phyloP scores from a whole-genome alignment of 2,797 vertebrate genomes.

The Chelon auratus region DNA sequence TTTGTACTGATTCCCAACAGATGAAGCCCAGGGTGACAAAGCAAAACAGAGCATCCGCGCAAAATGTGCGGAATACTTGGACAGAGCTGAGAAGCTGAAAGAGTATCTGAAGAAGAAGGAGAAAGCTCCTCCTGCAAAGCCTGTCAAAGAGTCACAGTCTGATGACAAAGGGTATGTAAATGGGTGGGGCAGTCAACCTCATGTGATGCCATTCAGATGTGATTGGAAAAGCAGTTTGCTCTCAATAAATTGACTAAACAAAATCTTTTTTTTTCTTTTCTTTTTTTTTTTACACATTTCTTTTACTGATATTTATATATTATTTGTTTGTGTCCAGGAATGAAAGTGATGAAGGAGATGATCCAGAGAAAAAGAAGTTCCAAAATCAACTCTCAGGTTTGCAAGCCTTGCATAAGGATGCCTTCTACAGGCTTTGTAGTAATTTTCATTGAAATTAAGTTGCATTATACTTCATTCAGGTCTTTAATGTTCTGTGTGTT shows the following conservation, averaged over 20 bases:
- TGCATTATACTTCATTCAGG: background rate
- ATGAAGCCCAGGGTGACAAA: conserved; percentile 96
- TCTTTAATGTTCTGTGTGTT: background rate
- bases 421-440: background rate
- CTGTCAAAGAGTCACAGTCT: conserved; percentile 92
- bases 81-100: conserved; percentile 96
- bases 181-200: conserved; percentile 33
- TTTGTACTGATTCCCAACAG: conserved; percentile 73
- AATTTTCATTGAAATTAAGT: background rate
- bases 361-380: conserved; percentile 98
- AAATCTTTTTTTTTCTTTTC: no score
- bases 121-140: conserved; percentile 89
- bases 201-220: conserved; percentile 29
- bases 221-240: conserved; percentile 17
- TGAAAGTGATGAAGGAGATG: conserved; percentile 95
- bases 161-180: conserved; percentile 95
- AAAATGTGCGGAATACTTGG: conserved; percentile 95
- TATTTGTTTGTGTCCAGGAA: conserved; percentile 84
- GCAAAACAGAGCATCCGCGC: conserved; percentile 93
- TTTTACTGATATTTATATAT: background rate
- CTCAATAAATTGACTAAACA: background rate
- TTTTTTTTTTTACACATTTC: background rate
- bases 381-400: conserved; percentile 98
- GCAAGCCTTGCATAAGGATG: conserved; percentile 6
- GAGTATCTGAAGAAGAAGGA: conserved; percentile 95